These are phyloP conservation scores for Danionella dracula DNA, from an alignment of 2,797 vertebrate species.

Conservation along the genomic window DNA sequence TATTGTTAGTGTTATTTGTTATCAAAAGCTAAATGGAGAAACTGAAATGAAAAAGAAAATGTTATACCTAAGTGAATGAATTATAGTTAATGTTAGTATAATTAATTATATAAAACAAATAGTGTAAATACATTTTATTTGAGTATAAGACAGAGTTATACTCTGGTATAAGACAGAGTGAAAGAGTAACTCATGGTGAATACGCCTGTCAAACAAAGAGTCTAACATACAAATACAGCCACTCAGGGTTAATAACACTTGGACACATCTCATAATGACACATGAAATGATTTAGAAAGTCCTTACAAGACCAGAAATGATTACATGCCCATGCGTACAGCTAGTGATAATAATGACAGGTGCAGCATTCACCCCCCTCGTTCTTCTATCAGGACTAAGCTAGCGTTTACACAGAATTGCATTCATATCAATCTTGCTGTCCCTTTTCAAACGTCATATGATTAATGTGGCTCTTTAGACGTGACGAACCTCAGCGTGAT, in stretches of 20 bases:
- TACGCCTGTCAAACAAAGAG: constrained; percentile 24
- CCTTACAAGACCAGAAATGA: constrained; percentile 28
- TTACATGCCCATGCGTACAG: constrained; percentile 16
- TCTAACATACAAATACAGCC: constrained; percentile 12
- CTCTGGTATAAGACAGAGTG: not conserved
- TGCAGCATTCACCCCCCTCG: constrained; percentile 25
- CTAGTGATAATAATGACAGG: constrained; percentile 25
- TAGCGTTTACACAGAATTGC: constrained; percentile 13
- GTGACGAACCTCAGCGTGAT: constrained; percentile 40
- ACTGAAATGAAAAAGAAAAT: no score
- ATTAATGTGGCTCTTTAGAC: constrained; percentile 37
- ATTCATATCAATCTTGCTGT: constrained; percentile 14
- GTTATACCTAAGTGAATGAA: no score
- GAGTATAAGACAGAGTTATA: no score
- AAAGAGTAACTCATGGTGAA: constrained; percentile 13
- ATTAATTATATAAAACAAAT: no score
- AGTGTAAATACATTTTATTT: no score
- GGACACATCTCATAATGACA: no score
- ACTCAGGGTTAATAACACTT: constrained; percentile 21
- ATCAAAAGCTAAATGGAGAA: no score
- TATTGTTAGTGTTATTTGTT: no score
- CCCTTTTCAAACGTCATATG: constrained; percentile 32
- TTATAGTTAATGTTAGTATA: no score
- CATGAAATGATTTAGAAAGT: constrained; percentile 28
- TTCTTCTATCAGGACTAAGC: constrained; percentile 1